Percentiles rank a stretch among this genome's conserved stretches.
These are phyloP conservation scores for Nebria brevicollis DNA, from an alignment of 2,888 invertebrate species.

Conservation along the genomic window DNA sequence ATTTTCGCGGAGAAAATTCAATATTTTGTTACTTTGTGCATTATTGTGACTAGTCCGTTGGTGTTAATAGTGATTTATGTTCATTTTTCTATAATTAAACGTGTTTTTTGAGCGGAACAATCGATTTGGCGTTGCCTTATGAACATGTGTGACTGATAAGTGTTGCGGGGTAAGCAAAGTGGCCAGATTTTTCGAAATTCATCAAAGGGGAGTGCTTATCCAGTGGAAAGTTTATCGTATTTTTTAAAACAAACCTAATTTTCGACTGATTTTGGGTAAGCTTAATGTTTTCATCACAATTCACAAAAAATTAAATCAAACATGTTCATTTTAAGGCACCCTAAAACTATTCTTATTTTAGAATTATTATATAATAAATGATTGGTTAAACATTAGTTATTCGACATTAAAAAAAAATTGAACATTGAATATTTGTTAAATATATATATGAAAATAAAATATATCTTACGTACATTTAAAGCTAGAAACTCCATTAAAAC, in stretches of 20 bases:
- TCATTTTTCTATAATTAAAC: neutral
- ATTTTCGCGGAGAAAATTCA: constrained; percentile 34
- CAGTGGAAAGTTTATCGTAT: neutral
- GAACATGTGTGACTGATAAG: constrained; percentile 16
- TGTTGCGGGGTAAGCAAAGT: neutral
- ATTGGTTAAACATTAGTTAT: too few relatives aligned
- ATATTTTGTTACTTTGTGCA: constrained; percentile 29
- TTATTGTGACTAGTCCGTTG: constrained; percentile 35
- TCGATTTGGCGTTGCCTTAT: neutral
- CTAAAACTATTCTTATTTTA: too few relatives aligned
- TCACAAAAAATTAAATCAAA: neutral
- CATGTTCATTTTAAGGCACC: neutral
- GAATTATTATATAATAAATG: too few relatives aligned
- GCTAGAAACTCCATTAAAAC: too few relatives aligned
- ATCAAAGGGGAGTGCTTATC: neutral
- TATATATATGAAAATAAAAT: too few relatives aligned
- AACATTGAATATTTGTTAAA: too few relatives aligned
- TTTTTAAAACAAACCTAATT: neutral
- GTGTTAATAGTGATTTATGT: constrained; percentile 38
- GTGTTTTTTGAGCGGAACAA: neutral
- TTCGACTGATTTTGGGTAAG: neutral
- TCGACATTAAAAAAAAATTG: too few relatives aligned
- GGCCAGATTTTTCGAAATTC: neutral
- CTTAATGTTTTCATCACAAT: neutral
- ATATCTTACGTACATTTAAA: too few relatives aligned